Conservation (phyloP, 2,113 vertebrate species). For the Pyrgilauda ruficollis region DNA sequence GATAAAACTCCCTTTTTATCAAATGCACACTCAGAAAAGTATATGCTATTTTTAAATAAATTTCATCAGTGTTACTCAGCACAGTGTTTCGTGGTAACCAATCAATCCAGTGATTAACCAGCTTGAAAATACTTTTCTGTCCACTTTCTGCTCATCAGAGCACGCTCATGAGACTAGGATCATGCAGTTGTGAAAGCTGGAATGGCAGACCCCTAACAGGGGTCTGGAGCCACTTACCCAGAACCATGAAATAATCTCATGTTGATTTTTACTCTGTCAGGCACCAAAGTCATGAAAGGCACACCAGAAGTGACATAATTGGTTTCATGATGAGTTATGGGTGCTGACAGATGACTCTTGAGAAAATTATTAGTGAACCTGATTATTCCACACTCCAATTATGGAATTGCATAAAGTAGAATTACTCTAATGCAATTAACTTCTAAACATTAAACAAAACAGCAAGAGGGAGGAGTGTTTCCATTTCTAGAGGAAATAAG, state of each 20-base stretch:
- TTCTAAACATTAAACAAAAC: neutral
- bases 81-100: neutral
- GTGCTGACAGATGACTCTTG: neutral
- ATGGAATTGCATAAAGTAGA: neutral
- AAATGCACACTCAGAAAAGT: neutral
- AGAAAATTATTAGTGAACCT: conserved; percentile 2
- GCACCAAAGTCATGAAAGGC: neutral
- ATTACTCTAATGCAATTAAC: neutral
- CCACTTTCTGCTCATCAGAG: neutral
- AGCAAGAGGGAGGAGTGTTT: neutral
- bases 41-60: neutral
- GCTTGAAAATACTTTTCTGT: neutral
- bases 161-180: neutral
- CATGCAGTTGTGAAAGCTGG: neutral
- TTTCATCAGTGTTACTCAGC: neutral
- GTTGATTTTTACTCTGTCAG: conserved; percentile 1
- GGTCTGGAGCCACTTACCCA: neutral
- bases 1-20: neutral
- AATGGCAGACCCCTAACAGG: neutral
- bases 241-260: neutral
- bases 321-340: neutral
- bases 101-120: neutral
- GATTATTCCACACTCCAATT: neutral
- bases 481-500: neutral
- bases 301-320: neutral